Evolutionary conservation across 2,113 vertebrate species (phyloP), one percentile per base, ranked within the genome.

Genomic region (Chaetops frenatus): DNA sequence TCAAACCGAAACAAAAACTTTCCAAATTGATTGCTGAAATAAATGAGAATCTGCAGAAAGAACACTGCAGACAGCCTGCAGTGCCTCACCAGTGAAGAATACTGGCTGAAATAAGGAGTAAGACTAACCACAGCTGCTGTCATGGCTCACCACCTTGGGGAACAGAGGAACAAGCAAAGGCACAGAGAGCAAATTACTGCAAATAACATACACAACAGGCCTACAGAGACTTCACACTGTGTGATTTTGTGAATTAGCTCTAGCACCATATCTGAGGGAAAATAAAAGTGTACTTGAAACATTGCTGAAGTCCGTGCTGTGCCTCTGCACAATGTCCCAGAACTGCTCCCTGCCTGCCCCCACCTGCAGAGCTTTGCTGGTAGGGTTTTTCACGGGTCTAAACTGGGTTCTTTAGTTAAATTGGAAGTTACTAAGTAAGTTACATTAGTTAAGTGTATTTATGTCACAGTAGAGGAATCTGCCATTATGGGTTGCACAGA

Each of bases 271-370:
- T 24, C 35, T 11, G 23, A 86, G 22, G 70, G 50, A 60, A 90
- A 97, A 96, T 97, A 97, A 97, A 97, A 58, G 11, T 4, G 24
- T 54, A 40, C 33, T 70, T 54, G 44, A 66, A 86, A 74, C 33
- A 28, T 20, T 1, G 15, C 58, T 86, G 58, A 20, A 50, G 48
- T 20, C 21, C 0, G 24, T 33, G 64, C 25, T 31, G 36, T 60
- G 66, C 18, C 40, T 56, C 69, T 53, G 23, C 29, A 48, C 8
- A 9, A n/a, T 23, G 33, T 10, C 74, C 40, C 47, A n/a, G 29
- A 74, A 17, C 11, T 0, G 3, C 23, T 71, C 33, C 58, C 57
- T 2, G 3, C 47, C 51, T 38, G 21, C 6, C 13, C 6, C 15
- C 36, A 11, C 12, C 12, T 33, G n/a, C 53, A 54, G 23, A 83